Evolutionary conservation across 2,113 vertebrate species (phyloP).

Genomic region (Sinocyclocheilus anophthalmus): DNA sequence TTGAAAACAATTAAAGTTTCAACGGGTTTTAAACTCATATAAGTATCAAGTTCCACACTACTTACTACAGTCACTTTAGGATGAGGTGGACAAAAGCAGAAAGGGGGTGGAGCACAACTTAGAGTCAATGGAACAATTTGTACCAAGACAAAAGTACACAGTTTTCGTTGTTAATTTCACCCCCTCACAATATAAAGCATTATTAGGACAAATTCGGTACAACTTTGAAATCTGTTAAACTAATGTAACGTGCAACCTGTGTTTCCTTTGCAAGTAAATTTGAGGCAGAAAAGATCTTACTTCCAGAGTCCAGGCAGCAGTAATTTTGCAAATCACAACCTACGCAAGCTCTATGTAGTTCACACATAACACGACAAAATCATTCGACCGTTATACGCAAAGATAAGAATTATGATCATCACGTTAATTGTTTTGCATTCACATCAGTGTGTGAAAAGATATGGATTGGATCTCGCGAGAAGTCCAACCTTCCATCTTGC

Average conservation of each 20-base stretch:
- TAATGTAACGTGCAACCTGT: neutral
- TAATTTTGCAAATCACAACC: neutral
- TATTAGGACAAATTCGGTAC: neutral
- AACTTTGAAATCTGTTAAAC: too few species aligned
- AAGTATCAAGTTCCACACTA: neutral
- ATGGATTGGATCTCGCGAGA: conserved; percentile 55
- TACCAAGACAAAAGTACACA: neutral
- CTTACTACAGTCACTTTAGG: neutral
- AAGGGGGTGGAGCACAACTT: conserved; percentile 13
- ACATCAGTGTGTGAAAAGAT: neutral
- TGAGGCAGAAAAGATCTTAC: neutral
- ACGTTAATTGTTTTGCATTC: neutral
- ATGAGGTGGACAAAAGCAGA: conserved; percentile 21
- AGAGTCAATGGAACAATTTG: conserved; percentile 3
- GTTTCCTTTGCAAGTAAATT: neutral
- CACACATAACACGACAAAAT: neutral
- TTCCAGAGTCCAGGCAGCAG: neutral
- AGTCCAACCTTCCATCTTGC: conserved; percentile 61
- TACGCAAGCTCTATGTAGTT: neutral
- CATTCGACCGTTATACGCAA: neutral
- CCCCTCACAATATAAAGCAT: neutral
- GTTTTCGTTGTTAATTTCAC: neutral
- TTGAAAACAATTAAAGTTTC: neutral
- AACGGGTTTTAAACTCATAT: neutral
- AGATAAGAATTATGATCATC: neutral